Evolutionary conservation across 2,888 invertebrate genomes (phyloP), one percentile per base, ranked within the genome.

Genomic region (Conus canariensis): DNA sequence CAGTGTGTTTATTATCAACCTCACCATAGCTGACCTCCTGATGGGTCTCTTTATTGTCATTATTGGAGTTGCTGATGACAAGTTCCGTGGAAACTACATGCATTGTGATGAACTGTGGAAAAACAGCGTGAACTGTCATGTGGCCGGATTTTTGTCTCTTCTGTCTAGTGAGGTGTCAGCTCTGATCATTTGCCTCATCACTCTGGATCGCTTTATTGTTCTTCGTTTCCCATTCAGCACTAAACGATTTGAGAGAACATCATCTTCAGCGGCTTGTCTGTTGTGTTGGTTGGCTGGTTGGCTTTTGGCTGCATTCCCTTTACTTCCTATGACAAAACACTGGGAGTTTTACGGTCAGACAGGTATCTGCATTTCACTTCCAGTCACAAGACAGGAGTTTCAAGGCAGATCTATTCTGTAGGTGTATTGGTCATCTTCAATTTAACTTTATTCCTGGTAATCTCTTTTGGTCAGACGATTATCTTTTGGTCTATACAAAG

Each of bases 191-290:
- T 97, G 97, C 0, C 93, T 97, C 91, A 97, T 97, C 90, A 97
- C 97, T 0, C 97, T 97, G 96, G 97, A 97, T 94, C 97, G 97
- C 22, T 97, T 97, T 92, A 96, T 97, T 92, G 97, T 97, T 0
- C 97, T 97, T 77, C 97, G 97, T n/a, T 96, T 97, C 91, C 97
- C 97, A 22, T 95, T 97, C 87, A 97, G 91, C 45, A 89, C 90
- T n/a, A 74, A 91, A 14, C 90, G 30, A 10, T 80, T 80, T 80
- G 30, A 80, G 16, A 80, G 80, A 80, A 80, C 25, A 14, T 80
- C 80, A 80, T 25, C 80, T 3, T 25, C 80, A 25, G 30, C 14
- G 30, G 80, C 22, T 10, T 80, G 80, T 8, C 30, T 80, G 9
- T 30, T 80, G 80, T 25, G 19, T 30, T 25, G 80, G 80, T 6